These are phyloP conservation scores for Cyphomyrmex costatus DNA, from an alignment of 1,140 invertebrate species.

Conservation along the genomic window DNA sequence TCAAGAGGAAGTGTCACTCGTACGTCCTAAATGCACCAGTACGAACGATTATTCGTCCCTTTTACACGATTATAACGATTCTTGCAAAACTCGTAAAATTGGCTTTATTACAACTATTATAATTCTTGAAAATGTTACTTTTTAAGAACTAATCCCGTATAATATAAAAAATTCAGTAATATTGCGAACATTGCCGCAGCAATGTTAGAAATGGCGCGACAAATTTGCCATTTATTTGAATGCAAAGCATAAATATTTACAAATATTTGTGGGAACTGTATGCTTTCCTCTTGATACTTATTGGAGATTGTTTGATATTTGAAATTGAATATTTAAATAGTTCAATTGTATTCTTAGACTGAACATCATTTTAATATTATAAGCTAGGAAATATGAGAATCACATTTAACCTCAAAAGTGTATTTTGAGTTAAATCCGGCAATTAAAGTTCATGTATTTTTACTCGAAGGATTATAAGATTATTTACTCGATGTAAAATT, in stretches of 20 bases:
- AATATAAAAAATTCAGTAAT: too few relatives aligned
- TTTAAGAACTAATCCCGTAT: background rate
- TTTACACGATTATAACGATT: constrained; percentile 42
- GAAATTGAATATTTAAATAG: background rate
- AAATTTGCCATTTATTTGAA: background rate
- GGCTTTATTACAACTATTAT: background rate
- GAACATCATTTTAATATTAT: background rate
- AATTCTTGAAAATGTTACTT: background rate
- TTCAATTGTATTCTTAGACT: background rate
- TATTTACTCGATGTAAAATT: constrained; percentile 41
- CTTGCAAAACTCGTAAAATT: constrained; percentile 47
- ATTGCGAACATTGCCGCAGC: too few relatives aligned
- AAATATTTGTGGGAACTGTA: background rate
- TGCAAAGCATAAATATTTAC: background rate
- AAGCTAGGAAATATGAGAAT: background rate
- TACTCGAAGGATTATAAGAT: constrained; percentile 22
- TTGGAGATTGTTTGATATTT: background rate
- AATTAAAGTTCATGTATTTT: constrained; percentile 37
- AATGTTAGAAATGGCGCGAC: background rate
- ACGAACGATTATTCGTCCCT: constrained; percentile 25
- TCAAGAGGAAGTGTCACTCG: constrained; percentile 80
- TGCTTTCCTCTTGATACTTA: background rate
- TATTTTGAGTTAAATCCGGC: background rate
- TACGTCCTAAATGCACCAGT: constrained; percentile 69
- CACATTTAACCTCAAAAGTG: background rate